Percentiles rank a stretch among this genome's conserved stretches.
Evolutionary conservation across 2,797 vertebrate genomes (phyloP).

Genomic region (Leuciscus waleckii): DNA sequence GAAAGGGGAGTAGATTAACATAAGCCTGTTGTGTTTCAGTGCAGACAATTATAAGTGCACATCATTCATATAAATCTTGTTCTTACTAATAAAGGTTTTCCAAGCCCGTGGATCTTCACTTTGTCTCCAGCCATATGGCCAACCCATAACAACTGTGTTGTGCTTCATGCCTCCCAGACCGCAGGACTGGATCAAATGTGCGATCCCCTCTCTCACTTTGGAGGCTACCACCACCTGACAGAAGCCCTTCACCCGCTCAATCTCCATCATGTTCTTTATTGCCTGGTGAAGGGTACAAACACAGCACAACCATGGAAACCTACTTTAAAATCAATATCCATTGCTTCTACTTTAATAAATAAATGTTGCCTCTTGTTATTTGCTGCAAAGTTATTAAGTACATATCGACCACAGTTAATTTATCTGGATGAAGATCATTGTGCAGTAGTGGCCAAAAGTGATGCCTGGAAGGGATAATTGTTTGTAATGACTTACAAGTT

Average conservation of each 20-base stretch:
- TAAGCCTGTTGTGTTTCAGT: neutral
- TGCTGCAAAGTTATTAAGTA: neutral
- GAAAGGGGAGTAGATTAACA: neutral
- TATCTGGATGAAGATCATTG: neutral
- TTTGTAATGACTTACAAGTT: neutral
- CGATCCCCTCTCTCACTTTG: conserved; percentile 92
- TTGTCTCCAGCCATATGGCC: conserved; percentile 98
- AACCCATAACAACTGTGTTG: conserved; percentile 96
- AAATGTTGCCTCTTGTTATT: neutral
- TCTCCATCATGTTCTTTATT: conserved; percentile 99
- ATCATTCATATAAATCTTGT: neutral
- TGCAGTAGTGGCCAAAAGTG: neutral
- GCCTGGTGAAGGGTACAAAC: conserved; percentile 77
- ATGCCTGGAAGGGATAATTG: neutral
- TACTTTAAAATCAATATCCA: neutral
- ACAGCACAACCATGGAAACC: conserved; percentile 16
- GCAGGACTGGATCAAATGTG: conserved; percentile 96
- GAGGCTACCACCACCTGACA: conserved; percentile 94
- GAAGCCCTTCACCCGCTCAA: conserved; percentile 97
- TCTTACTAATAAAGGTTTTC: conserved; percentile 98
- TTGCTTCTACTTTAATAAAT: neutral
- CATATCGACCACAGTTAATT: neutral
- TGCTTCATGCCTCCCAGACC: conserved; percentile 98
- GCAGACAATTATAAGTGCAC: neutral
- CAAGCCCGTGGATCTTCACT: conserved; percentile 97